Base-by-base conservation (phyloP, 2,113 vertebrate genomes). In the Kryptolebias marmoratus region DNA sequence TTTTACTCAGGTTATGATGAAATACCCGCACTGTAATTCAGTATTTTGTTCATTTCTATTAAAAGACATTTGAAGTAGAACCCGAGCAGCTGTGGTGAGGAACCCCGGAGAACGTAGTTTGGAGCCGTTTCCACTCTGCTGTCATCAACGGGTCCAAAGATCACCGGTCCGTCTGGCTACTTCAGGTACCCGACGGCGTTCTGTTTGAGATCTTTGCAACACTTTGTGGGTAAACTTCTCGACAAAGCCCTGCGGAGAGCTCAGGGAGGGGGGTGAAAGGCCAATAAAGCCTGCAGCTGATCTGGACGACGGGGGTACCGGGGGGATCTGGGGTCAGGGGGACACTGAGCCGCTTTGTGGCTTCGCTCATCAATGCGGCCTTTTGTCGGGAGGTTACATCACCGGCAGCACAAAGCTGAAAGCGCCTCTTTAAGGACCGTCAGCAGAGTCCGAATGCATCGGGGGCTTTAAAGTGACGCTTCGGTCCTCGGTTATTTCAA, bases 331-430 rank as follows among this genome's bases (percentile, higher is more conserved):
- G 22, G 22, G 22, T 22, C 22, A 22, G 22, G 22, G 18, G 72
- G 59, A 70, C 59, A 60, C 47, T 30, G 61, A 1, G 13, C 50
- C 54, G 39, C 61, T 71, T 69, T 79, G 50, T 57, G 28, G 60
- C 45, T 53, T 53, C 56, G 5, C 36, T 72, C 74, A 69, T 88
- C 68, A 85, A 73, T 75, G 71, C 42, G n/a, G 36, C 65, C 72
- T 56, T 44, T 82, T 87, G 76, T 82, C 1, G 9, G 16, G 31
- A 39, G 15, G 56, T 87, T 85, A 64, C 64, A 56, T 83, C 82
- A 87, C 55, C 6, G 18, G 42, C 11, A 36, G 74, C 31, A 49
- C 65, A 22, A 22, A 22, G 22, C 14, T 39, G 50, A 15, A 50
- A 11, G 59, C 71, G 63, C 68, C 62, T 54, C 16, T 77, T 36